phyloP scores from a whole-genome alignment of 2,888 invertebrate genomes.

The Endomychus coccineus region DNA sequence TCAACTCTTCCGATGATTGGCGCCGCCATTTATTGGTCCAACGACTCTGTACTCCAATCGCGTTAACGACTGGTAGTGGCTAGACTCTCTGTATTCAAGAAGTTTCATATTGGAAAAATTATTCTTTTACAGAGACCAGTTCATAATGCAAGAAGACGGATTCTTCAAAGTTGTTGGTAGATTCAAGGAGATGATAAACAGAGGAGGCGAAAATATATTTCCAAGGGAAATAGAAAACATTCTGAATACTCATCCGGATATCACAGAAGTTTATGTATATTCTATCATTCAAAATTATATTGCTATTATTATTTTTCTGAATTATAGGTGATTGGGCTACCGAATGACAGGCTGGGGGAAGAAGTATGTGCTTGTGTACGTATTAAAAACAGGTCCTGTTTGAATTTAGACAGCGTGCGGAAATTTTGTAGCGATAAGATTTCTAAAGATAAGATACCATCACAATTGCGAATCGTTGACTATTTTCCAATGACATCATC shows the following conservation, averaged over 20 bases:
- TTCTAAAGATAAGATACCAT: slow-evolving; percentile 76
- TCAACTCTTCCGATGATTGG: no score
- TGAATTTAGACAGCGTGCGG: slow-evolving; percentile 54
- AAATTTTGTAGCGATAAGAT: slow-evolving; percentile 61
- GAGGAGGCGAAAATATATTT: slow-evolving; percentile 79
- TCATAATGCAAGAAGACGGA: slow-evolving; percentile 58
- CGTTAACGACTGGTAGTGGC: no score
- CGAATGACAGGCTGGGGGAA: slow-evolving; percentile 70
- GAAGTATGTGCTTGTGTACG: slow-evolving; percentile 64
- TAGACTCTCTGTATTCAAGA: no score
- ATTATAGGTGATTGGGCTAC: slow-evolving; percentile 61
- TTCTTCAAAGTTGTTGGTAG: slow-evolving; percentile 67
- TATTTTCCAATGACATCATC: slow-evolving; percentile 75
- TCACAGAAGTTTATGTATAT: slow-evolving; percentile 65
- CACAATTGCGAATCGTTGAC: slow-evolving; percentile 57
- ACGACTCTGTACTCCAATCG: no score
- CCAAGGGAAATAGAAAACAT: slow-evolving; percentile 76
- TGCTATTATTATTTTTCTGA: slow-evolving; percentile 6
- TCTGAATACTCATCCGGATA: slow-evolving; percentile 63
- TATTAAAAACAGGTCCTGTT: slow-evolving; percentile 46
- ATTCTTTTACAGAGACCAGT: slow-evolving; percentile 63
- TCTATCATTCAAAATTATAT: slow-evolving; percentile 35
- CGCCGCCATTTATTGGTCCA: no score
- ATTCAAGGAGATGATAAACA: slow-evolving; percentile 69
- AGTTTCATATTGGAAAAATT: no score